Evolutionary conservation across 2,888 invertebrate species (phyloP).

Genomic region (Platypus cylindrus): DNA sequence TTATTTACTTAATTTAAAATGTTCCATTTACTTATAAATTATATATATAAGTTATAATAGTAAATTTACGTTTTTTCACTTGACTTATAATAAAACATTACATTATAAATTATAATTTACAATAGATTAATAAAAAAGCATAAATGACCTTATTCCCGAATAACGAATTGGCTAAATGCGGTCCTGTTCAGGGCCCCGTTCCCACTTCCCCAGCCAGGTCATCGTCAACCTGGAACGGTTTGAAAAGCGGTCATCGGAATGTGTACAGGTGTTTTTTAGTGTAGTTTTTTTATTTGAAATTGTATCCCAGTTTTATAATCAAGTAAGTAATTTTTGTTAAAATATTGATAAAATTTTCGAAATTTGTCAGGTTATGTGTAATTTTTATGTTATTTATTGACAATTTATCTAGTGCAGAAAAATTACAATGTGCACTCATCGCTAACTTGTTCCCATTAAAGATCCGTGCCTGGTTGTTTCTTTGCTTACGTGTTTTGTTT

Average conservation of each 20-base stretch:
- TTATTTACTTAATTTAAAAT: no score
- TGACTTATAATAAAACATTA: neutral
- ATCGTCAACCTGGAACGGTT: slow-evolving; percentile 33
- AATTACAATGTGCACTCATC: slow-evolving; percentile 30
- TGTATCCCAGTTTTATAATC: slow-evolving; percentile 8
- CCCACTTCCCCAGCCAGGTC: slow-evolving; percentile 32
- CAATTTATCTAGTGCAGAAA: slow-evolving; percentile 34
- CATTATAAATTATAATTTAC: neutral
- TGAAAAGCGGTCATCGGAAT: slow-evolving; percentile 37
- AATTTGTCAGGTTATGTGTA: slow-evolving; percentile 14
- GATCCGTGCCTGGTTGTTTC: slow-evolving; percentile 24
- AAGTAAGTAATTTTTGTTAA: slow-evolving; percentile 17
- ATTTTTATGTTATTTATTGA: slow-evolving; percentile 25
- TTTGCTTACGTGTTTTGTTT: slow-evolving; percentile 23
- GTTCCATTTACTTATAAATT: no score
- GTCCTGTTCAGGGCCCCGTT: slow-evolving; percentile 27
- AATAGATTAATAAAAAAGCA: slow-evolving; percentile 1
- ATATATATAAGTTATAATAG: no score
- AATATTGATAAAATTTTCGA: slow-evolving; percentile 18
- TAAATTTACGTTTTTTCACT: no score
- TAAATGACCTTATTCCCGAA: slow-evolving; percentile 7
- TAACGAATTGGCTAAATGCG: slow-evolving; percentile 13
- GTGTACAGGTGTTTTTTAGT: slow-evolving; percentile 37
- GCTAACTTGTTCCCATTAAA: slow-evolving; percentile 31
- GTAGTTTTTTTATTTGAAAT: slow-evolving; percentile 28